These are phyloP conservation scores for Heliconius himera DNA, from an alignment of 1,140 invertebrate species.

Conservation along the genomic window DNA sequence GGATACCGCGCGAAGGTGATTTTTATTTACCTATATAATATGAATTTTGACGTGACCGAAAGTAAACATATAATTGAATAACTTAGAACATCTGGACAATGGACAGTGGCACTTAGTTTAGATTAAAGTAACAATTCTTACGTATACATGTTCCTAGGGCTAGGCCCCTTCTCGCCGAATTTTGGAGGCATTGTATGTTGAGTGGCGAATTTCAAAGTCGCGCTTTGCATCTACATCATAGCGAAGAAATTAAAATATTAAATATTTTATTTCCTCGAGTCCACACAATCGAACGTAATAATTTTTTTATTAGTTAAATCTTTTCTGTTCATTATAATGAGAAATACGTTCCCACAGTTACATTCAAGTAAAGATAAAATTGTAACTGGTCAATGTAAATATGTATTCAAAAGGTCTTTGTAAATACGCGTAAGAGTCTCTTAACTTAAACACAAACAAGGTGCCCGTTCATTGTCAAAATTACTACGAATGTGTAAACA, in stretches of 20 bases:
- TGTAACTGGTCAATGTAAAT: neutral
- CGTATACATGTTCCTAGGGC: too few relatives aligned
- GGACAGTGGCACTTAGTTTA: neutral
- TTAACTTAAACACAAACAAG: constrained; percentile 18
- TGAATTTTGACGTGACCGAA: neutral
- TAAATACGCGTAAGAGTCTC: constrained; percentile 10
- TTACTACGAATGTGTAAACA: constrained; percentile 26
- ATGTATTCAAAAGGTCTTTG: constrained; percentile 14
- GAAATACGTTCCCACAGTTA: neutral
- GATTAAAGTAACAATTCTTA: neutral
- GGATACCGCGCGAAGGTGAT: too few relatives aligned
- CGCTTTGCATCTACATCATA: too few relatives aligned
- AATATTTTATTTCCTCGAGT: too few relatives aligned
- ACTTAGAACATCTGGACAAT: neutral
- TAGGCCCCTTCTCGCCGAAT: too few relatives aligned
- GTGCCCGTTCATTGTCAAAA: constrained; percentile 22
- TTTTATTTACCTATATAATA: too few relatives aligned
- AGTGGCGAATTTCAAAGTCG: too few relatives aligned
- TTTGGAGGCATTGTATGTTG: too few relatives aligned
- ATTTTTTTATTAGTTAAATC: neutral
- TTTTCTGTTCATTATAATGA: neutral
- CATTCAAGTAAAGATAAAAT: neutral
- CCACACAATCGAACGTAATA: neutral
- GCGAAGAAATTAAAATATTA: too few relatives aligned
- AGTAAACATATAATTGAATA: neutral